These are phyloP conservation scores for Nansenia antarctica DNA, from an alignment of 2,113 vertebrate species.

Conservation along the genomic window DNA sequence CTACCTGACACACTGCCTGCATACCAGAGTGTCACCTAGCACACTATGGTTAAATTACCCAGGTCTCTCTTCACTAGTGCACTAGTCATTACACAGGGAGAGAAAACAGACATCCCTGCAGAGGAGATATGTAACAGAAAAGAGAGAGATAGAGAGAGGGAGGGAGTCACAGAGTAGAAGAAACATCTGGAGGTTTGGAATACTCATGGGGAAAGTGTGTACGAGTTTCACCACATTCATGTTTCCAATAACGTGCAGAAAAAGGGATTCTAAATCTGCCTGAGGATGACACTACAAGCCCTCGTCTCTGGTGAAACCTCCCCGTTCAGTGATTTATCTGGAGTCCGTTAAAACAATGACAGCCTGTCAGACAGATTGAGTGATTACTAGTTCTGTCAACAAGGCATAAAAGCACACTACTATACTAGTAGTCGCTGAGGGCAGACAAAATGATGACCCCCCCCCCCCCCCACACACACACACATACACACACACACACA, in stretches of 20 bases:
- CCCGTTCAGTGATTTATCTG: no score
- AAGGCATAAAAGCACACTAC: no score
- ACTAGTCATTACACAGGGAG: no score
- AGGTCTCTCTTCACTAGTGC: not conserved
- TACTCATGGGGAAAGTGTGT: not conserved
- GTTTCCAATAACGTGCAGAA: not conserved
- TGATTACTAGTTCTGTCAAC: no score
- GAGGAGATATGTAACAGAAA: not conserved
- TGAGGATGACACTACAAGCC: not conserved
- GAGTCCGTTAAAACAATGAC: no score
- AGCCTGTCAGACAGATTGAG: no score
- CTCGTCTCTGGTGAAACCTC: not conserved
- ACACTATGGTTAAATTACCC: not conserved
- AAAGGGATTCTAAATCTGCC: not conserved
- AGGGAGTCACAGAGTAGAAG: not conserved
- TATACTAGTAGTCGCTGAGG: no score
- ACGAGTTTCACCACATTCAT: not conserved
- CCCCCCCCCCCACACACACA: no score
- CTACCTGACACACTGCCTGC: not conserved
- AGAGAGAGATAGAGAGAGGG: not conserved
- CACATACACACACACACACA: not conserved
- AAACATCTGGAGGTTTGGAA: not conserved
- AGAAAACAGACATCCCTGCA: not conserved
- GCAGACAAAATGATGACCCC: no score
- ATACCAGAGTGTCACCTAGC: not conserved